phyloP scores from a whole-genome alignment of 2,888 invertebrate species.

The Orchesella flavescens region DNA sequence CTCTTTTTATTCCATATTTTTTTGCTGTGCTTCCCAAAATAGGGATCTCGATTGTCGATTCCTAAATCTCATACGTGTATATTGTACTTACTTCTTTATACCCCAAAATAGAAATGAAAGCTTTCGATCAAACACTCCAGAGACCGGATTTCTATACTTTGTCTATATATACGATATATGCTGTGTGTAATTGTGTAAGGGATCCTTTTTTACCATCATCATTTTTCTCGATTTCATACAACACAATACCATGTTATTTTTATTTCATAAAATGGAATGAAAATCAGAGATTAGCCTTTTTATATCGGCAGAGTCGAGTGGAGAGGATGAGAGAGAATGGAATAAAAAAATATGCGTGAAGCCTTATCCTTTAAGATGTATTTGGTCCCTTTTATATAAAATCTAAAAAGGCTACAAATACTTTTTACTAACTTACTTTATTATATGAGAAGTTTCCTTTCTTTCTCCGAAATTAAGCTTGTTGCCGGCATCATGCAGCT shows the following conservation, averaged over 20 bases:
- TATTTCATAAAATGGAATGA: not conserved
- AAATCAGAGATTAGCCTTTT: constrained; percentile 47
- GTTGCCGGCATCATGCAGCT: constrained; percentile 49
- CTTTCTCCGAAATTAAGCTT: constrained; percentile 17
- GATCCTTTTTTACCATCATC: not conserved
- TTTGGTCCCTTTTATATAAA: constrained; percentile 20
- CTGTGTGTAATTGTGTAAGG: too few species aligned
- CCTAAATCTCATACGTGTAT: too few species aligned
- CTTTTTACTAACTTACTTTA: too few species aligned
- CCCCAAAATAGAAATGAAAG: not conserved
- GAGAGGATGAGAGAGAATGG: not conserved
- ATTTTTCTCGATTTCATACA: not conserved
- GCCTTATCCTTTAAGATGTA: constrained; percentile 44
- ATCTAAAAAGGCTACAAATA: not conserved
- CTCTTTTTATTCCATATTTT: too few species aligned
- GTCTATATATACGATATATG: too few species aligned
- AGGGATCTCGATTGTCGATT: too few species aligned
- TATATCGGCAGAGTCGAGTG: not conserved
- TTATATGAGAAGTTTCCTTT: not conserved
- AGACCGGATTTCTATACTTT: too few species aligned
- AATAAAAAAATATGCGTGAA: constrained; percentile 23
- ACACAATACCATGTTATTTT: constrained; percentile 6
- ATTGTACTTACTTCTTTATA: constrained; percentile 10
- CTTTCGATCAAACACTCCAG: too few species aligned
- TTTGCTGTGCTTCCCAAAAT: too few species aligned